These are phyloP conservation scores for Strix aluco DNA, from an alignment of 2,113 vertebrate genomes.

Conservation along the genomic window DNA sequence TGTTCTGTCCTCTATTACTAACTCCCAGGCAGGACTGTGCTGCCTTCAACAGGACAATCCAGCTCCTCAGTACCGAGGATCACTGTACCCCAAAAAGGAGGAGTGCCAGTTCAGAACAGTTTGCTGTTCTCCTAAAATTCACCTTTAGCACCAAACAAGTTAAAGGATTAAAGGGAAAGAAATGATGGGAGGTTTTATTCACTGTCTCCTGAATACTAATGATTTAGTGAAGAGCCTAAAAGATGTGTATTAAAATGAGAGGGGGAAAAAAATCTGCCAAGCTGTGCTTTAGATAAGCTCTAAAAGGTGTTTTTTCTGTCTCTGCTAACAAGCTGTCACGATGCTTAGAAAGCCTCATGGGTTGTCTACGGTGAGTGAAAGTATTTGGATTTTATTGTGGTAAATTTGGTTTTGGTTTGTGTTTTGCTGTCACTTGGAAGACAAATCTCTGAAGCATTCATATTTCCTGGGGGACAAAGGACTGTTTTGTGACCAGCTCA, in stretches of 20 bases:
- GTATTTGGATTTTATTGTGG: slow-evolving; percentile 31
- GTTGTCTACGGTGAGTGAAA: slow-evolving; percentile 62
- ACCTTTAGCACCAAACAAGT: background rate
- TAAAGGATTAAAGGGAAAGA: background rate
- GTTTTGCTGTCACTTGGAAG: slow-evolving; percentile 28
- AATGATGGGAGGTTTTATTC: background rate
- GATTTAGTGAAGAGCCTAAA: background rate
- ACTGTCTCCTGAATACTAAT: background rate
- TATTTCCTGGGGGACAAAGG: slow-evolving; percentile 24
- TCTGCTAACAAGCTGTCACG: slow-evolving; percentile 68
- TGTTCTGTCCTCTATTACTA: background rate
- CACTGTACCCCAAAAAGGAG: background rate
- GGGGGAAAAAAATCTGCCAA: background rate
- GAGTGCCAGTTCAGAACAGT: background rate
- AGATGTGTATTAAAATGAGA: background rate
- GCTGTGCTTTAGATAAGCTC: slow-evolving; percentile 53
- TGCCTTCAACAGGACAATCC: background rate
- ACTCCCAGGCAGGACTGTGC: background rate
- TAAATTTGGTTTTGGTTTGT: slow-evolving; percentile 7
- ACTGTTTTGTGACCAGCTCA: slow-evolving; percentile 16
- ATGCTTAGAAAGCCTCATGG: slow-evolving; percentile 56
- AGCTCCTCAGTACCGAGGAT: background rate
- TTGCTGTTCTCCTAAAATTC: background rate
- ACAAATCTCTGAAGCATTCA: background rate
- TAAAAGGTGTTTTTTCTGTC: slow-evolving; percentile 69